phyloP scores from a whole-genome alignment of 2,888 invertebrate genomes.

The Sinopyrophorus schimmeli region DNA sequence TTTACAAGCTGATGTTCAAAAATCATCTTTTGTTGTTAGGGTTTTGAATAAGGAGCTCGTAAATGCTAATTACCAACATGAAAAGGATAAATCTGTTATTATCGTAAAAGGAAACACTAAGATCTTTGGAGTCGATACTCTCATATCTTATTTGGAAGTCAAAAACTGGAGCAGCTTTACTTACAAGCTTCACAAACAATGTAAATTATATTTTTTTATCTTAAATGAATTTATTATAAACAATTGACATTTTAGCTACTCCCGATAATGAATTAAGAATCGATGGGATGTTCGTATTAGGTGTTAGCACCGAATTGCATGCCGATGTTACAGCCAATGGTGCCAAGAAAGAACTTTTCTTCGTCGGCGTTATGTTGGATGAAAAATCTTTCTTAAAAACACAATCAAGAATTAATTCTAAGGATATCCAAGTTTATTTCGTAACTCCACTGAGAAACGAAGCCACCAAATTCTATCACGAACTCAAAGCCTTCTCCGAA shows the following conservation, averaged over 20 bases:
- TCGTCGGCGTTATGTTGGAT: slow-evolving; percentile 63
- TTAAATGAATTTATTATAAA: no score
- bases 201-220: no score
- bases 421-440: slow-evolving; percentile 62
- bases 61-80: slow-evolving; percentile 57
- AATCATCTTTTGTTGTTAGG: slow-evolving; percentile 45
- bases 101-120: slow-evolving; percentile 56
- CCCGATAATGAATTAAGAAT: slow-evolving; percentile 59
- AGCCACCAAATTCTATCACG: slow-evolving; percentile 36
- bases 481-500: slow-evolving; percentile 40
- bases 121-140: slow-evolving; percentile 59
- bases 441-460: slow-evolving; percentile 36
- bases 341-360: slow-evolving; percentile 62
- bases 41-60: slow-evolving; percentile 58
- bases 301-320: slow-evolving; percentile 64
- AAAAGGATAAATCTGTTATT: slow-evolving; percentile 58
- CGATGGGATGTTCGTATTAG: slow-evolving; percentile 62
- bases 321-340: slow-evolving; percentile 61
- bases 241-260: background rate
- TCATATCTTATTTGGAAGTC: slow-evolving; percentile 56
- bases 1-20: slow-evolving; percentile 37
- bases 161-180: slow-evolving; percentile 64
- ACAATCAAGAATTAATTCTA: slow-evolving; percentile 63
- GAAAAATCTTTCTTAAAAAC: slow-evolving; percentile 67
- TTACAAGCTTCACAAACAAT: slow-evolving; percentile 57